Conservation (phyloP, 2,797 vertebrate species). For the Craterocephalus amniculus region DNA sequence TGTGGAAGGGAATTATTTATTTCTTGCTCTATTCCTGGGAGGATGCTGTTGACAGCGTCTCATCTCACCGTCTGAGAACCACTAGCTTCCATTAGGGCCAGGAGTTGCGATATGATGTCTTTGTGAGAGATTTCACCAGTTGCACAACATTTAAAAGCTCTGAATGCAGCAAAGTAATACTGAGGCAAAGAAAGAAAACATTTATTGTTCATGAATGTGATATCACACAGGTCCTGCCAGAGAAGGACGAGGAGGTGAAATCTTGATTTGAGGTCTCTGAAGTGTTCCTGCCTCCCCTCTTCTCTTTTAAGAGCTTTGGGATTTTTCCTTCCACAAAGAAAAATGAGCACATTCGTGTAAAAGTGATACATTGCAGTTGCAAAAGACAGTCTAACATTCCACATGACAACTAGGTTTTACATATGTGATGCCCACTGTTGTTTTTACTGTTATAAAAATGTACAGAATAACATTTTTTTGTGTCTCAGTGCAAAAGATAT, state of each 20-base stretch:
- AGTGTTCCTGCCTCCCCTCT: conserved; percentile 56
- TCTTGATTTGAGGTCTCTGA: conserved; percentile 78
- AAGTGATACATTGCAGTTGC: conserved; percentile 81
- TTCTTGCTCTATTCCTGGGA: conserved; percentile 66
- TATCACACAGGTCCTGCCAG: conserved; percentile 75
- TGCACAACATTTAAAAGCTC: conserved; percentile 56
- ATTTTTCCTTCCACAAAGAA: conserved; percentile 66
- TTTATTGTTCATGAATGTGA: conserved; percentile 86
- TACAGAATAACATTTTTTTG: conserved; percentile 85
- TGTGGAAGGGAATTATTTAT: conserved; percentile 75
- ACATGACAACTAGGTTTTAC: conserved; percentile 82
- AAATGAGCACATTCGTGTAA: conserved; percentile 79
- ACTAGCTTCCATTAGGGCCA: conserved; percentile 66
- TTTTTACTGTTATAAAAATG: conserved; percentile 81
- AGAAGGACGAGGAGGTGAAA: conserved; percentile 75
- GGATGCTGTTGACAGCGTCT: conserved; percentile 68
- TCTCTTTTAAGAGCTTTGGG: conserved; percentile 68
- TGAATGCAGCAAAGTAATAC: conserved; percentile 52
- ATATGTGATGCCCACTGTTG: conserved; percentile 77
- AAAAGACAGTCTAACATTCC: conserved; percentile 84
- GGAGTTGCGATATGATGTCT: conserved; percentile 61
- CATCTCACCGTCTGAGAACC: conserved; percentile 71
- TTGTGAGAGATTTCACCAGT: conserved; percentile 47
- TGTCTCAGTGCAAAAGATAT: conserved; percentile 88
- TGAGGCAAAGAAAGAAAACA: conserved; percentile 83